phyloP scores from a whole-genome alignment of 2,113 vertebrate species.

The Hyperopisus bebe region DNA sequence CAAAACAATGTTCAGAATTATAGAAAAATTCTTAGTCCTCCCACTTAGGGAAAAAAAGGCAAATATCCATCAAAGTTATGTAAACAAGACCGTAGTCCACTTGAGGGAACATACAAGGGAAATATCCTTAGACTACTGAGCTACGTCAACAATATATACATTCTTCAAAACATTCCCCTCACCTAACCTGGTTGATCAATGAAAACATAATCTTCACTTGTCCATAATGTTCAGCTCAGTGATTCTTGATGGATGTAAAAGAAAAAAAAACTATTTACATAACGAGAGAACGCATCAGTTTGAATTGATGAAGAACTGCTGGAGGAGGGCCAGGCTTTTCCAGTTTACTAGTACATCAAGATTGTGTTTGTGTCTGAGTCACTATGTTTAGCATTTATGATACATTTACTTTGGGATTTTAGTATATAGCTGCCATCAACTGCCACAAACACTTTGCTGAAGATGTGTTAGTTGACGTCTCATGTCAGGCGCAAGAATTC shows the following conservation, averaged over 20 bases:
- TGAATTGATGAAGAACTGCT: not conserved
- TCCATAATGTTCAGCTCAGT: slow-evolving; percentile 21
- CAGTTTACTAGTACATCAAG: slow-evolving; percentile 13
- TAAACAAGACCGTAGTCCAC: slow-evolving; percentile 21
- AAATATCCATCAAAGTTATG: slow-evolving; percentile 12
- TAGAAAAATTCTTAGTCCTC: slow-evolving; percentile 17
- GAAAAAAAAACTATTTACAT: slow-evolving; percentile 17
- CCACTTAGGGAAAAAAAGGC: slow-evolving; percentile 10
- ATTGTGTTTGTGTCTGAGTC: not conserved
- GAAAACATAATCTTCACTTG: slow-evolving; percentile 3
- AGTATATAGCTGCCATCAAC: slow-evolving; percentile 21
- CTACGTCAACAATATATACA: slow-evolving; percentile 25
- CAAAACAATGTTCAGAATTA: not conserved
- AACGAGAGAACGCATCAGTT: not conserved
- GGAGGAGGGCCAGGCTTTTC: slow-evolving; percentile 1
- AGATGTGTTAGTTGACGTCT: slow-evolving; percentile 8
- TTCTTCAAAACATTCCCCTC: slow-evolving; percentile 8
- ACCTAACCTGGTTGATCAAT: not conserved
- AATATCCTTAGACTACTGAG: slow-evolving; percentile 10
- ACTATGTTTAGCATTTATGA: slow-evolving; percentile 9
- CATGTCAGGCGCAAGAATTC: not conserved
- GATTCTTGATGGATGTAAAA: not conserved
- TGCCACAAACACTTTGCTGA: not conserved
- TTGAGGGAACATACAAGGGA: slow-evolving; percentile 2
- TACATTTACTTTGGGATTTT: not conserved